Evolutionary conservation across 2,797 vertebrate species (phyloP).

Genomic region (Gallirallus australis): DNA sequence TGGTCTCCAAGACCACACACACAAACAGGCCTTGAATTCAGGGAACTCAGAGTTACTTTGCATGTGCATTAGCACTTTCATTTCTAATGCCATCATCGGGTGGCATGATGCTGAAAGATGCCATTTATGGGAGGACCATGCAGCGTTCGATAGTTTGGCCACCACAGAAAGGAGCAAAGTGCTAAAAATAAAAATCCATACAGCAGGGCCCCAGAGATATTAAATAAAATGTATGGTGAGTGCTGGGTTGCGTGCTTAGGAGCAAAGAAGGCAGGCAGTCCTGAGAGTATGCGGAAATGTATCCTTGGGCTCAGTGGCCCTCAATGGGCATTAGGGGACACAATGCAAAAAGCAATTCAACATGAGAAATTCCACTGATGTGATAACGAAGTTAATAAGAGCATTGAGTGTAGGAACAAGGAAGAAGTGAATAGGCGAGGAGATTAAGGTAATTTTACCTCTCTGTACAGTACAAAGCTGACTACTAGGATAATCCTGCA

Average conservation of each 20-base stretch:
- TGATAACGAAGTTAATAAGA: constrained; percentile 23
- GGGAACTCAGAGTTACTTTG: not conserved
- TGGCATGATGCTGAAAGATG: not conserved
- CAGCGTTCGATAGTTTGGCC: not conserved
- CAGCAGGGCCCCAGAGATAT: not conserved
- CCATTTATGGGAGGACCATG: not conserved
- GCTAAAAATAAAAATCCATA: not conserved
- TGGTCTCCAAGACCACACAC: not conserved
- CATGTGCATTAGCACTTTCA: not conserved
- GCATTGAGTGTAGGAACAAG: not conserved
- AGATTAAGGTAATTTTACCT: constrained; percentile 25
- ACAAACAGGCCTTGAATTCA: not conserved
- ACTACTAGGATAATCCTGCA: not conserved
- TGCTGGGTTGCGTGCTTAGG: not conserved
- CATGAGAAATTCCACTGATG: constrained; percentile 18
- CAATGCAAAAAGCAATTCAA: not conserved
- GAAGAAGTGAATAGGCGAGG: not conserved
- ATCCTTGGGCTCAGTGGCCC: not conserved
- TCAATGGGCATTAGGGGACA: not conserved
- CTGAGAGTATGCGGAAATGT: not conserved
- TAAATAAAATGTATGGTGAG: not conserved
- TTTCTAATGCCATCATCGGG: not conserved
- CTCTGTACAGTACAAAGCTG: not conserved
- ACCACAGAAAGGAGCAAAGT: not conserved
- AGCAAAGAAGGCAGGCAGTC: not conserved